Base-by-base conservation (phyloP, 2,797 vertebrate species). In the Pantherophis alleghaniensis region DNA sequence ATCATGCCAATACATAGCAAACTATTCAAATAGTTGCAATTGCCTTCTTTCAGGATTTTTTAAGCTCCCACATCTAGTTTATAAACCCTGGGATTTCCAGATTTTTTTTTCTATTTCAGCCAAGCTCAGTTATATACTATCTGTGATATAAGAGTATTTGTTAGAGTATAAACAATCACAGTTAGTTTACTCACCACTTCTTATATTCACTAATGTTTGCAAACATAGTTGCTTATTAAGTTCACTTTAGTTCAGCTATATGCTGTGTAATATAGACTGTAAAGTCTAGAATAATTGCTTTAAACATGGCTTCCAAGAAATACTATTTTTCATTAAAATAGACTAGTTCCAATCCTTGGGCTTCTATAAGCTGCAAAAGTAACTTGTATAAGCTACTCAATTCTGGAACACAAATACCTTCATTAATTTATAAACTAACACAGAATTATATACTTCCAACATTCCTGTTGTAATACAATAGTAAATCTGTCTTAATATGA, bases 401-500 rank as follows among this genome's bases (percentile, higher is more conserved):
- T 95, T 95, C 94, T 92, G 87, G 88, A 97, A 94, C 51, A 37
- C 20, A 93, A n/a, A 63, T 89, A 56, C n/a, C 86, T 57, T 91
- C 10, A 22, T 94, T 59, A 63, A 42, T 92, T 47, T 83, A 94
- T 90, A 96, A 94, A 91, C 91, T 90, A 74, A 86, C 12, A 88
- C 91, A 88, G 90, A 95, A 91, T 92, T 95, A 89, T 61, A 79
- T 28, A 51, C 14, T 6, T 32, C 51, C 24, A 88, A 90, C 91
- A 97, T 96, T 87, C 96, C 96, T 97, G 97, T 26, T 93, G 95
- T 95, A 97, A 95, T 94, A 95, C 42, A 95, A 95, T 95, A 96
- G 88, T 95, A 96, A 97, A 97, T 94, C 97, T 86, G 47, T 96
- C 96, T 97, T 94, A 96, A 94, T 94, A 95, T 63, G 92, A 95